Base-by-base conservation (phyloP, 2,113 vertebrate genomes). In the Hyla sarda region DNA sequence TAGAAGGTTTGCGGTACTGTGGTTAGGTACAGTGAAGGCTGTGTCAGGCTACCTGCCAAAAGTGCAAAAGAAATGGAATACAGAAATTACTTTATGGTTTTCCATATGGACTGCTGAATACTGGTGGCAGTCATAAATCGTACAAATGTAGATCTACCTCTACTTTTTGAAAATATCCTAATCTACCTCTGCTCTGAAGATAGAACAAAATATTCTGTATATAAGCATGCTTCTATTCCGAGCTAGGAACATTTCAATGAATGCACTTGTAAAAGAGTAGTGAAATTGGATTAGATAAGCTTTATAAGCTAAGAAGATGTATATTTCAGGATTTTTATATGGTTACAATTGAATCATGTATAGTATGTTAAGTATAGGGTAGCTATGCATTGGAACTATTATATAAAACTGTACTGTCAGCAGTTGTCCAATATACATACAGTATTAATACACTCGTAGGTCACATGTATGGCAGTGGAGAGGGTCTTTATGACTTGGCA, bases 21-120 rank as follows among this genome's bases (percentile, higher is more conserved):
- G 84, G 84, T 86, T 86, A 86, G 84, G 76, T 73, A 80, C 84
- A 80, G 34, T 58, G 84, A 86, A 80, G 84, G 62, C 77, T 86
- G 84, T 80, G 84, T 80, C 84, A 86, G 84, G 84, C 76, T 80
- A 80, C 67, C 76, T 86, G 84, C 84, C 84, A 86, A 60, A 72
- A 80, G 48, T 72, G 76, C 76, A 86, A 54, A 45, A 80, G 76
- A 54, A 86, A 80, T 73, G 84, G 76, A 86, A 78, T 80, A 72
- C 77, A 86, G 50, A 86, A 86, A 86, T 86, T 71, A 72, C 76
- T 81, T 86, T 86, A 86, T 86, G 65, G 84, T 81, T 86, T 86
- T 86, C 65, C 67, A 86, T 86, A 81, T 60, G 74, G 76, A 73
- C 73, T 25, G 65, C 62, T 73, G 19, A 86, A 86, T 80, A 73